Percentiles rank a stretch among this genome's conserved stretches.
Conservation (phyloP, 2,888 invertebrate genomes). For the Oscheius onirici region DNA sequence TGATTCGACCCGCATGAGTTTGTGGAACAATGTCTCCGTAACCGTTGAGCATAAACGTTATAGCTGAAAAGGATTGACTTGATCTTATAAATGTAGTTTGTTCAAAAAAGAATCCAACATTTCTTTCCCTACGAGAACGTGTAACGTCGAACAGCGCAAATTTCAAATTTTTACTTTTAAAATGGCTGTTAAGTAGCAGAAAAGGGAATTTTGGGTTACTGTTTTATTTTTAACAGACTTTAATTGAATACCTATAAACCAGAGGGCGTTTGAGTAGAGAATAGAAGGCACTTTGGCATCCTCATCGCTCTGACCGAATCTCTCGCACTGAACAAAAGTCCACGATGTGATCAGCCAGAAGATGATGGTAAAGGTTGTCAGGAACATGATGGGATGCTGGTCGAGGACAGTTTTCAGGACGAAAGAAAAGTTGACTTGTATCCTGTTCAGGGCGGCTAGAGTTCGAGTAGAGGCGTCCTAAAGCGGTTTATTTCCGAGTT, state of each 20-base stretch:
- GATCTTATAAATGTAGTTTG: no score
- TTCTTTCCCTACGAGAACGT: no score
- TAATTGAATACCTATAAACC: constrained; percentile 71
- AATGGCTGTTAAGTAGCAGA: no score
- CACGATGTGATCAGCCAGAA: constrained; percentile 99
- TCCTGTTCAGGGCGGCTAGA: constrained; percentile 74
- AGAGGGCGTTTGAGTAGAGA: constrained; percentile 69
- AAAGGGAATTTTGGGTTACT: no score
- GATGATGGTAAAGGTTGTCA: constrained; percentile 98
- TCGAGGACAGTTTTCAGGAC: constrained; percentile 98
- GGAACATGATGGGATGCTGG: constrained; percentile 96
- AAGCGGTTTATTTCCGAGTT: no score
- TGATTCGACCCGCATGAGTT: constrained; percentile 98
- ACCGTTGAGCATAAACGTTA: constrained; percentile 99
- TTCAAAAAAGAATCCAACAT: no score
- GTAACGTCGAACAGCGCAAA: no score
- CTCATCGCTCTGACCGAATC: constrained; percentile 47
- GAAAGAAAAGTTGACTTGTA: constrained; percentile 90
- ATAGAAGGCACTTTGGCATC: constrained; percentile 60
- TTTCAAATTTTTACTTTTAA: no score
- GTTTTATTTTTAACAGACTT: no score
- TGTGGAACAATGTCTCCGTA: constrained; percentile 98
- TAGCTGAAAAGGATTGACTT: no score
- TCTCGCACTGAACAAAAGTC: constrained; percentile 97
- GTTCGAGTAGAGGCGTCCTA: constrained; percentile 88